Percentiles rank a stretch among this genome's conserved stretches.
phyloP scores from a whole-genome alignment of 2,888 invertebrate genomes.

The Trisateles emortualis region DNA sequence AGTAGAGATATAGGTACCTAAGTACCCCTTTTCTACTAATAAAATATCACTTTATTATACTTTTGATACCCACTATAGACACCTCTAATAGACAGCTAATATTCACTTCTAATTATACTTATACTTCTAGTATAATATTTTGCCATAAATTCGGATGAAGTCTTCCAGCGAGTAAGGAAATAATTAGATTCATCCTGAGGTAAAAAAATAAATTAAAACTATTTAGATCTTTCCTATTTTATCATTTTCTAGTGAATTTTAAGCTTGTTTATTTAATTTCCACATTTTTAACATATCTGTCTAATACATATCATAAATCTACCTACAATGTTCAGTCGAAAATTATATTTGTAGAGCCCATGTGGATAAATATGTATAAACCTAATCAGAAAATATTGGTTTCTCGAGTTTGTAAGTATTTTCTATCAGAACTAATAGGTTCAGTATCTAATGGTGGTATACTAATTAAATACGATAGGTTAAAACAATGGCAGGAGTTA shows the following conservation, averaged over 20 bases:
- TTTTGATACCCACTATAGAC: slow-evolving; percentile 40
- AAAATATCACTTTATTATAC: slow-evolving; percentile 31
- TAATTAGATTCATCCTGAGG: background rate
- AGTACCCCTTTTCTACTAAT: slow-evolving; percentile 40
- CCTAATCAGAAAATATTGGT: background rate
- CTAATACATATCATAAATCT: slow-evolving; percentile 60
- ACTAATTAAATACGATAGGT: too few species aligned
- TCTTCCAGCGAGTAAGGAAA: slow-evolving; percentile 37
- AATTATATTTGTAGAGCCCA: slow-evolving; percentile 3
- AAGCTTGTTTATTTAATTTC: slow-evolving; percentile 5
- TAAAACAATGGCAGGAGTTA: too few species aligned
- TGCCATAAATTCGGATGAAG: slow-evolving; percentile 28
- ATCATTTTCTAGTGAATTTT: background rate
- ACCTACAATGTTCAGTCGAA: slow-evolving; percentile 25
- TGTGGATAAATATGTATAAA: background rate
- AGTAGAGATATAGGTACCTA: too few species aligned
- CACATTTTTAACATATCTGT: slow-evolving; percentile 58
- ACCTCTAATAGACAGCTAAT: slow-evolving; percentile 4
- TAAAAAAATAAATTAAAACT: background rate
- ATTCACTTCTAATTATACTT: slow-evolving; percentile 10
- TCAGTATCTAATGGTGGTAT: too few species aligned
- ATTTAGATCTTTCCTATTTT: background rate
- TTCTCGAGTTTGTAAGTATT: background rate
- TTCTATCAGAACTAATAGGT: too few species aligned
- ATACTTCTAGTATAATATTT: slow-evolving; percentile 28